A percentile compares a stretch with the other conserved stretches of the same genome.
Conservation (phyloP, 2,888 invertebrate species). For the Tetragonula carbonaria region DNA sequence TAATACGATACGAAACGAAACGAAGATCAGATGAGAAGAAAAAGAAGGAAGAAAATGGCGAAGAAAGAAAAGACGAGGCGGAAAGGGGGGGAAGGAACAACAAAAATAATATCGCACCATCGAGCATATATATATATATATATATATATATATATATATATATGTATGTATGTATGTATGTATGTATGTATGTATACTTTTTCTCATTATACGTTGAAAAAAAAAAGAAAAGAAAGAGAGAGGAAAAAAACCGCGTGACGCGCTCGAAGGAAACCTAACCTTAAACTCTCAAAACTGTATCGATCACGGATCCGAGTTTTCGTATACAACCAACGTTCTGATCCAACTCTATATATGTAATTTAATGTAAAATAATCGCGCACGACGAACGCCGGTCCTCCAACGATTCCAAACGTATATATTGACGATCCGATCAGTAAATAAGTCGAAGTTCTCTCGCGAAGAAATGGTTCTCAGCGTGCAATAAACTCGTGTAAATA, state of each 20-base stretch:
- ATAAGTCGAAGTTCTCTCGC: background rate
- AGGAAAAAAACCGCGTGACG: background rate
- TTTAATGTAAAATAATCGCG: conserved; percentile 52
- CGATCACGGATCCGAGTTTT: conserved; percentile 18
- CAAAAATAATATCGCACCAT: background rate
- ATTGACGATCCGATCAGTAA: background rate
- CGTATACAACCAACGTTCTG: conserved; percentile 56
- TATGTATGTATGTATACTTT: background rate
- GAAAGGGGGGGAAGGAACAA: background rate
- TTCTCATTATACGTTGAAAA: conserved; percentile 15
- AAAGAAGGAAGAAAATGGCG: background rate
- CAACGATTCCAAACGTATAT: background rate
- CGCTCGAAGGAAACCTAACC: background rate
- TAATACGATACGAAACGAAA: conserved; percentile 5
- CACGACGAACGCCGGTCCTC: conserved; percentile 39
- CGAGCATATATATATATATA: too few species aligned
- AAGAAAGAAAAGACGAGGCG: background rate
- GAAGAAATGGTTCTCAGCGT: conserved; percentile 19
- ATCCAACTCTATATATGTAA: conserved; percentile 64
- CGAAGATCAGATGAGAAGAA: background rate
- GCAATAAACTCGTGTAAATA: conserved; percentile 49
- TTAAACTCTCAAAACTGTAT: too few species aligned
- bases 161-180: too few species aligned
- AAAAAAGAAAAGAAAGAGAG: too few species aligned
- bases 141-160: too few species aligned